phyloP scores from a whole-genome alignment of 1,140 invertebrate genomes.

The Acromyrmex heyeri region DNA sequence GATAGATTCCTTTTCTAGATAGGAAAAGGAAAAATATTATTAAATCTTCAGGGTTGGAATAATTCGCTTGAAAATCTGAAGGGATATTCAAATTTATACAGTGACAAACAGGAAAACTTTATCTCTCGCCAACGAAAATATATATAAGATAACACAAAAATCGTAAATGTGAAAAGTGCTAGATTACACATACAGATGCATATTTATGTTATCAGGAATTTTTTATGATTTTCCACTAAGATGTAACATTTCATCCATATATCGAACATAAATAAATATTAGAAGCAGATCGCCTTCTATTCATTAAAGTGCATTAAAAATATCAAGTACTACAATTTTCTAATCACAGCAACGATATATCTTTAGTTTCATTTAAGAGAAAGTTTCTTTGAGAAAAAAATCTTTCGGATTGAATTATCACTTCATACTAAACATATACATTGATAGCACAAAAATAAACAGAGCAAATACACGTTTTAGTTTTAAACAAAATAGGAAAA shows the following conservation, averaged over 20 bases:
- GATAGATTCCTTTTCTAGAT: no score
- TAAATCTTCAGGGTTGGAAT: slow-evolving; percentile 16
- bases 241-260: slow-evolving; percentile 10
- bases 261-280: neutral
- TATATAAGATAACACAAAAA: neutral
- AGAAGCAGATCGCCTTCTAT: neutral
- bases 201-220: slow-evolving; percentile 2
- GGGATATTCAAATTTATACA: neutral
- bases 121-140: slow-evolving; percentile 2
- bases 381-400: neutral
- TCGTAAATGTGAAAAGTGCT: neutral
- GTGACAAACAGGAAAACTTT: neutral
- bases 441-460: neutral
- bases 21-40: slow-evolving; percentile 42
- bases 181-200: neutral
- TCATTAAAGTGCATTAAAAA: neutral
- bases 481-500: neutral
- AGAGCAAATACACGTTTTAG: neutral
- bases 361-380: neutral
- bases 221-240: neutral
- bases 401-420: neutral
- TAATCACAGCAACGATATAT: neutral
- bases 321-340: neutral
- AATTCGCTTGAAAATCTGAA: slow-evolving; percentile 25
- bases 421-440: neutral